Evolutionary conservation across 1,140 invertebrate genomes (phyloP), one percentile per base, ranked within the genome.

Genomic region (Doryteuthis pealeii): DNA sequence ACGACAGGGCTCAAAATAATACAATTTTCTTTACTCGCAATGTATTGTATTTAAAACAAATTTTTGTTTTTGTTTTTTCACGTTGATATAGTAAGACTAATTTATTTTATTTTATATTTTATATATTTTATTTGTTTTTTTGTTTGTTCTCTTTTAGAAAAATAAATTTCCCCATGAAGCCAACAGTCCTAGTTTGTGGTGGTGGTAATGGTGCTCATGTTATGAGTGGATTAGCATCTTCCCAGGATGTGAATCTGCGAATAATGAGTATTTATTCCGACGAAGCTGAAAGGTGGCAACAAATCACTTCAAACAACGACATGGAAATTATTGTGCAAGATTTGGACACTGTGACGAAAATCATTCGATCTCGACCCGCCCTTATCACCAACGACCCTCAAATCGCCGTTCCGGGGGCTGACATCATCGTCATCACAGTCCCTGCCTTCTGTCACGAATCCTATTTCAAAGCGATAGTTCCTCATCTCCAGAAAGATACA

Each of bases 161-260:
- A n/a, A n/a, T n/a, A n/a, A n/a, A n/a, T 40, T 40, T 10, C 35
- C 35, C 10, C 35, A 40, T 40, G 35, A 40, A 40, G 10, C 10
- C 78, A 18, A 77, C 67, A 31, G 74, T 78, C 58, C 49, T 80
- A 0, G 76, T 84, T 3, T 84, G 83, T 72, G 84, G 84, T 8
- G 82, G 80, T 1, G 81, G 80, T 2, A 81, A 81, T 71, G 82
- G 78, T 18, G 82, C 83, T 1, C 84, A 86, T 54, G 75, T 77
- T 0, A 65, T 83, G 33, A 80, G 80, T 1, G 84, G 82, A 4
- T 75, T 82, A 5, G 79, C 84, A 1, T 76, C 84, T 1, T 74
- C 77, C 22, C 76, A 77, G 15, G 76, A 80, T n/a, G 72, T 80
- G 2, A 82, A 84, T 32, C 75, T 80, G 2, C 74, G 81, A n/a